Evolutionary conservation across 2,113 vertebrate genomes (phyloP).

Genomic region (Ochotona curzoniae): DNA sequence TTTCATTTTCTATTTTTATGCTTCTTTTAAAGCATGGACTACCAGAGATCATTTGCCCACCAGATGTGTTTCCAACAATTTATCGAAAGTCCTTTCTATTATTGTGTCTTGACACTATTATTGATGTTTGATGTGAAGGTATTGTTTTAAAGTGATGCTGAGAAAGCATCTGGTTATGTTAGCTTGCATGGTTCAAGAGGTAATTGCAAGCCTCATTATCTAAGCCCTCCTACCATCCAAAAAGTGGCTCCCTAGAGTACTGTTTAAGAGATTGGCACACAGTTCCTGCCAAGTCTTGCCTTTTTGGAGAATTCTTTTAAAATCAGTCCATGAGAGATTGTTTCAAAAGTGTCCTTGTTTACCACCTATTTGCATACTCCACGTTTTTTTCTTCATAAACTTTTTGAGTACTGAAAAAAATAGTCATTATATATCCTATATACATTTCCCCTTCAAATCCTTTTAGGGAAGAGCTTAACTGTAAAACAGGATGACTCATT

Average conservation of each 20-base stretch:
- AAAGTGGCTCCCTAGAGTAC: constrained; percentile 26
- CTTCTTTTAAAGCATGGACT: not conserved
- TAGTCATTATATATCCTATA: constrained; percentile 55
- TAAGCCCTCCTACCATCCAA: constrained; percentile 18
- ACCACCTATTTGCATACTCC: constrained; percentile 50
- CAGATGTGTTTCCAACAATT: constrained; percentile 25
- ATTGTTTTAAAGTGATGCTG: constrained; percentile 51
- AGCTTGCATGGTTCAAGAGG: constrained; percentile 58
- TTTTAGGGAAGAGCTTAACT: constrained; percentile 55
- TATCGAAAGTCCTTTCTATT: constrained; percentile 23
- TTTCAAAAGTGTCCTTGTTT: constrained; percentile 39
- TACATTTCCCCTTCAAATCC: constrained; percentile 46
- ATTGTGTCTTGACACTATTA: constrained; percentile 56
- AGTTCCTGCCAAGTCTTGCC: not conserved
- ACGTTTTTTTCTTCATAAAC: constrained; percentile 42
- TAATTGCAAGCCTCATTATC: constrained; percentile 57
- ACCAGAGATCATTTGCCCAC: constrained; percentile 11
- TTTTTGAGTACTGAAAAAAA: constrained; percentile 36
- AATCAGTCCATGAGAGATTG: constrained; percentile 10
- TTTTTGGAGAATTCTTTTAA: constrained; percentile 64
- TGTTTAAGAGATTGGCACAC: not conserved
- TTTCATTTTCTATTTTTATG: not conserved
- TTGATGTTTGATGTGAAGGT: constrained; percentile 25
- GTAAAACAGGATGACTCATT: constrained; percentile 73
- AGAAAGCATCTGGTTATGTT: constrained; percentile 47